Conservation (phyloP, 2,113 vertebrate genomes). For the Mionectes macconnelli region DNA sequence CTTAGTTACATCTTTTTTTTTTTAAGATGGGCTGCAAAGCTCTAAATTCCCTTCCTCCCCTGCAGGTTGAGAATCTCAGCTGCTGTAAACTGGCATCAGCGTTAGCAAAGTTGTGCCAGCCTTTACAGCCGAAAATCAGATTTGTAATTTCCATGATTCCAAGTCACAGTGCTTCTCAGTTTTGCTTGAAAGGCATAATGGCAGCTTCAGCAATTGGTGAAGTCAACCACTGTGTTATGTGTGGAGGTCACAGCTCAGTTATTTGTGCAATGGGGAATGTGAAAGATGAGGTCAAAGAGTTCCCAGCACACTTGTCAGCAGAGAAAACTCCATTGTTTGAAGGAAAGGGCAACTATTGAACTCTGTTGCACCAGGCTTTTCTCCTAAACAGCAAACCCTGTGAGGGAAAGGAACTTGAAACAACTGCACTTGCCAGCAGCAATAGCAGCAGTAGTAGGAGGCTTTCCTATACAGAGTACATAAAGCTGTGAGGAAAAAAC, state of each 20-base stretch:
- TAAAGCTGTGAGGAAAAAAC: conserved; percentile 17
- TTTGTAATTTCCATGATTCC: neutral
- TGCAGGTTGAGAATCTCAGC: neutral
- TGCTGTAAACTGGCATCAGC: neutral
- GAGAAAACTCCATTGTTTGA: conserved; percentile 3
- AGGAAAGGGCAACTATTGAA: conserved; percentile 34
- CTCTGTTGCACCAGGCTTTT: neutral
- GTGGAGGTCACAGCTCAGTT: neutral
- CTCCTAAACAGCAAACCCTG: neutral
- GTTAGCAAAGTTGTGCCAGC: neutral
- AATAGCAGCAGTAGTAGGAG: neutral
- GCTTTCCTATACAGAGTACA: neutral
- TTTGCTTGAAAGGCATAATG: neutral
- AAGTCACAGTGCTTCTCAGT: neutral
- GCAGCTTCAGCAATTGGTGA: neutral
- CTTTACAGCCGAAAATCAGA: neutral
- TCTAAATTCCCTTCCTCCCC: neutral
- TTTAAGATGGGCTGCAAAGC: neutral
- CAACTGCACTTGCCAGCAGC: neutral
- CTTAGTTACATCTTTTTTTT: neutral
- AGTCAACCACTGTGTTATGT: neutral
- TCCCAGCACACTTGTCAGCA: neutral
- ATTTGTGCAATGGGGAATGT: neutral
- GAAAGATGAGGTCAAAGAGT: neutral
- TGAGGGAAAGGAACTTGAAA: conserved; percentile 4